Percentiles rank a stretch among this genome's conserved stretches.
Evolutionary conservation across 2,888 invertebrate genomes (phyloP).

Genomic region (Argyra leucocephala): DNA sequence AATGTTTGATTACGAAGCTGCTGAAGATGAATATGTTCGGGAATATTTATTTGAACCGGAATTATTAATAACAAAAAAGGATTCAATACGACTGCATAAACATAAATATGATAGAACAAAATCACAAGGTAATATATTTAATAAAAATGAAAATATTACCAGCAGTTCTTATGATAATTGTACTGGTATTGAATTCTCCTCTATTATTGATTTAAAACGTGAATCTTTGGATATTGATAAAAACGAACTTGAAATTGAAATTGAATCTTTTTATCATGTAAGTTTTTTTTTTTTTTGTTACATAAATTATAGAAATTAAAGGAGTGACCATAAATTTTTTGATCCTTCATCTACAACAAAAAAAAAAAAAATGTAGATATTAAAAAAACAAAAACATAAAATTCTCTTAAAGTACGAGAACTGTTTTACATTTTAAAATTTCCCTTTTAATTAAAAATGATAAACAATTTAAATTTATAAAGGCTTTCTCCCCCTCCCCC

Average conservation of each 20-base stretch:
- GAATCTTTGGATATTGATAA: constrained; percentile 25
- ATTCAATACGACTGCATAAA: constrained; percentile 30
- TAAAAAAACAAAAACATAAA: not conserved
- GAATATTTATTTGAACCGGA: constrained; percentile 43
- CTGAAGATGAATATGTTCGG: constrained; percentile 39
- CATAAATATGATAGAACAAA: constrained; percentile 24
- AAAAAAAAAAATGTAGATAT: no score
- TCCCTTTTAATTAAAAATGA: no score
- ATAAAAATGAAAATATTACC: not conserved
- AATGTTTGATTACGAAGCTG: constrained; percentile 24
- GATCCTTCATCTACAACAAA: no score
- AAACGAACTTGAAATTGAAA: constrained; percentile 38
- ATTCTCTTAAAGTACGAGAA: not conserved
- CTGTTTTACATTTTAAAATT: no score
- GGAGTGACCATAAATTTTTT: no score
- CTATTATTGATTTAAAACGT: constrained; percentile 17
- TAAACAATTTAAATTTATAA: no score
- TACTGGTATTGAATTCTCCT: constrained; percentile 10
- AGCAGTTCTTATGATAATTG: constrained; percentile 22
- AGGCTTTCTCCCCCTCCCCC: no score
- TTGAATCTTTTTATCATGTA: constrained; percentile 41
- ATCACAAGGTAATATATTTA: not conserved
- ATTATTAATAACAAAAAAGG: constrained; percentile 37
- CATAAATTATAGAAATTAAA: no score
- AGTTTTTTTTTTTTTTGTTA: constrained; percentile 25